Evolutionary conservation across 2,888 invertebrate species (phyloP).

Genomic region (Sminthurinus aureus): DNA sequence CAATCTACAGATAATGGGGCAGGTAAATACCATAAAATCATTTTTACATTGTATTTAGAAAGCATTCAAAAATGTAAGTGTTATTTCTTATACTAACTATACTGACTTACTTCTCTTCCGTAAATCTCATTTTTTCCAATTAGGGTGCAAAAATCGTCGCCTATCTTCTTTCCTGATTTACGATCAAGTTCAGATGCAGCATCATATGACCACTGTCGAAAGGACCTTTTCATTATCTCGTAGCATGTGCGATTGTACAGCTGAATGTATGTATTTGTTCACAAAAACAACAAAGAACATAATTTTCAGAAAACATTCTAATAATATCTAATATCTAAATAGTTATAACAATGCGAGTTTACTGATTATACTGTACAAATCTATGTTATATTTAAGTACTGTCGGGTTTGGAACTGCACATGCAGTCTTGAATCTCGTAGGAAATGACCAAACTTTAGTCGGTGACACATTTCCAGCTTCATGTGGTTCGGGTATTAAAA

Average conservation of each 20-base stretch:
- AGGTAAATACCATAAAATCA: too few species aligned
- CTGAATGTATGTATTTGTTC: too few species aligned
- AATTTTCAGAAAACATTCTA: too few species aligned
- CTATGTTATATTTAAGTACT: too few species aligned
- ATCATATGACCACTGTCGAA: conserved; percentile 18
- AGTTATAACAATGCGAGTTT: too few species aligned
- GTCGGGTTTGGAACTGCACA: conserved; percentile 9
- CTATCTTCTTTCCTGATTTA: conserved; percentile 16
- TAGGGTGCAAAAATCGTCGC: conserved; percentile 24
- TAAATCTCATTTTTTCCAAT: conserved; percentile 9
- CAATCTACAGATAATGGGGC: too few species aligned
- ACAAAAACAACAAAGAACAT: too few species aligned
- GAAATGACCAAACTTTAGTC: conserved; percentile 25
- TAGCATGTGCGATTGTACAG: conserved; percentile 28
- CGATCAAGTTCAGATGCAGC: background rate
- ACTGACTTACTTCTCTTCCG: conserved; percentile 23
- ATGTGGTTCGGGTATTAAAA: background rate
- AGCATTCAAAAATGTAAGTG: background rate
- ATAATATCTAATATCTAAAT: too few species aligned
- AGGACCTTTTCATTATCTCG: conserved; percentile 15
- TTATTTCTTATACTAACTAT: background rate
- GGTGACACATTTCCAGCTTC: background rate
- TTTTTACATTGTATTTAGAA: too few species aligned
- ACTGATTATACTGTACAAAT: too few species aligned
- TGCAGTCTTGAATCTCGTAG: conserved; percentile 24